These are phyloP conservation scores for Lophotis ruficrista DNA, from an alignment of 2,113 vertebrate species.

Conservation along the genomic window DNA sequence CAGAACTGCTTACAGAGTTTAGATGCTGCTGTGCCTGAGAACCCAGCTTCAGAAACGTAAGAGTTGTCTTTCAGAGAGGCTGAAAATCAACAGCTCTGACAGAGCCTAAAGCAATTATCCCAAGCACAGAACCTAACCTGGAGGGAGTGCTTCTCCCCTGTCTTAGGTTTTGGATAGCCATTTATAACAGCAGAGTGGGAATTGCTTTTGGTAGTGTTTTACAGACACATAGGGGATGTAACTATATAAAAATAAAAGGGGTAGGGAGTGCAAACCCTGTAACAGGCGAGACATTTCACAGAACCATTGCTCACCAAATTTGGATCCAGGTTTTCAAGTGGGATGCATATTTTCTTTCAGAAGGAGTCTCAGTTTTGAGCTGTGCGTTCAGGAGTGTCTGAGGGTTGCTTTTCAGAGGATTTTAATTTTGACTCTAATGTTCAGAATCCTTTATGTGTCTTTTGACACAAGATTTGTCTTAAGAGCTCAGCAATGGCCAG, in stretches of 20 bases:
- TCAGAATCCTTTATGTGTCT: neutral
- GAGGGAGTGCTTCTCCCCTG: neutral
- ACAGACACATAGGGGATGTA: neutral
- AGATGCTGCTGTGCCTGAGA: neutral
- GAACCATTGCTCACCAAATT: neutral
- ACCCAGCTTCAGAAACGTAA: neutral
- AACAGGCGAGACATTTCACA: neutral
- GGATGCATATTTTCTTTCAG: accelerated
- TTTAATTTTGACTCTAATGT: neutral
- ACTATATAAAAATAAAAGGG: neutral
- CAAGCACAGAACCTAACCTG: neutral
- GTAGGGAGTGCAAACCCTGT: neutral
- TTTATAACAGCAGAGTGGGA: neutral
- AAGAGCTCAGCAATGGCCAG: neutral
- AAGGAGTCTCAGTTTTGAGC: neutral
- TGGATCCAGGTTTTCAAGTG: neutral
- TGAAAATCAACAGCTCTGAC: neutral
- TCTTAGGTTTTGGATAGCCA: neutral
- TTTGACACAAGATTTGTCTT: neutral
- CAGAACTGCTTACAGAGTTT: neutral
- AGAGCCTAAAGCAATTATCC: neutral
- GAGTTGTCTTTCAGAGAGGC: neutral
- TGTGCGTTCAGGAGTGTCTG: neutral
- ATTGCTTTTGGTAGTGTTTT: neutral
- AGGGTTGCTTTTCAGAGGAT: neutral